Base-by-base conservation (phyloP, 2,888 invertebrate species). In the Amphipoea lucens region DNA sequence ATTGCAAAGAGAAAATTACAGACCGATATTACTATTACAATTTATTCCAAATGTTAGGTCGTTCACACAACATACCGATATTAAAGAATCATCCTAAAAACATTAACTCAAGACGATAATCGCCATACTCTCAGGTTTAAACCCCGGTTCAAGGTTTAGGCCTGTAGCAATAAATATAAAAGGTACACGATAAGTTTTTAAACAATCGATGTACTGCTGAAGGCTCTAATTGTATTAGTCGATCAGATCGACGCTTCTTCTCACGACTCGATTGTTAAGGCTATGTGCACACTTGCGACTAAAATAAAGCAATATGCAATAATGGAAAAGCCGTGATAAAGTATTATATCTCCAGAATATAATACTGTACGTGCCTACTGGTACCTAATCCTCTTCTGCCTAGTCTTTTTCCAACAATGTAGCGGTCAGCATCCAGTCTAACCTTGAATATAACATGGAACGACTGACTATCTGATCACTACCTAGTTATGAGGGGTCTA, bases 211-310 rank as follows among this genome's bases (percentile, higher is more conserved):
- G 68, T 75, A 74, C 73, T 71, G 89, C 91, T 88, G 81, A 77
- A 81, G 89, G 90, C 88, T 81, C 70, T 87, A 85, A 92, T 91
- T 91, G 91, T 91, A 83, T 90, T 88, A 89, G 85, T 81, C 85
- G 67, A 74, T 91, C 91, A 74, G 90, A 90, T 91, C 83, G 72
- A 65, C 62, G 83, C 81, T 77, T 88, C 86, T 91, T 90, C 92
- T 90, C 91, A 90, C 91, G 90, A 82, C 74, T n/a, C 4, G 2
- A n/a, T n/a, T 60, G 17, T 79, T 79, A 75, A 88, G 75, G 83
- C n/a, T n/a, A 1, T 23, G 77, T 70, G 0, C 14, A 78, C 42
- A 81, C 69, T 29, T 45, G 63, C 45, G 20, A 4, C 7, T 51
- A 4, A 54, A 57, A 20, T 48, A 45, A 45, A 45, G 9, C 9